These are phyloP conservation scores for Minunthozetes semirufus DNA, from an alignment of 2,888 invertebrate genomes.

Conservation along the genomic window DNA sequence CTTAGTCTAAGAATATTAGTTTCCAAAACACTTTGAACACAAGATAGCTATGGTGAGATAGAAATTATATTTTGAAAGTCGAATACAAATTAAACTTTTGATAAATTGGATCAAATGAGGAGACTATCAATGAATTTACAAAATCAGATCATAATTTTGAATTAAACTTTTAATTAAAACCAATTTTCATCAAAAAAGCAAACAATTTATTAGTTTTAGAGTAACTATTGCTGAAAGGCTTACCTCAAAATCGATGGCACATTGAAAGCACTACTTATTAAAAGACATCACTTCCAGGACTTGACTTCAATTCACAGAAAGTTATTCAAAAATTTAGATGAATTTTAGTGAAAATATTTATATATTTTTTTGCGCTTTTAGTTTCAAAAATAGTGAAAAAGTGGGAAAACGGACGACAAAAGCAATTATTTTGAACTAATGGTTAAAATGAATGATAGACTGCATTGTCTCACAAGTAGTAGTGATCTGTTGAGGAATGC, in stretches of 20 bases:
- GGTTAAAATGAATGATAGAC: not conserved
- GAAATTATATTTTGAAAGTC: too few relatives aligned
- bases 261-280: not conserved
- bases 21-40: too few relatives aligned
- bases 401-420: not conserved
- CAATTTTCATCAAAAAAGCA: too few relatives aligned
- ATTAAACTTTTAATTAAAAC: too few relatives aligned
- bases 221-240: not conserved
- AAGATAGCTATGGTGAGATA: too few relatives aligned
- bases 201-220: not conserved
- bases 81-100: too few relatives aligned
- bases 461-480: slow-evolving; percentile 10
- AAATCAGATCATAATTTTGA: too few relatives aligned
- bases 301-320: not conserved
- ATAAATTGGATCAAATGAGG: too few relatives aligned
- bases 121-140: too few relatives aligned
- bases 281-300: not conserved
- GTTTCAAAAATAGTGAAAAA: slow-evolving; percentile 1
- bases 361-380: not conserved
- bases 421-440: slow-evolving; percentile 1
- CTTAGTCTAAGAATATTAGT: too few relatives aligned
- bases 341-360: not conserved
- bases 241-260: not conserved
- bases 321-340: not conserved
- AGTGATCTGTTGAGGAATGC: not conserved